Evolutionary conservation across 2,888 invertebrate species (phyloP), one percentile per base, ranked within the genome.

Genomic region (Acrobasis repandana): DNA sequence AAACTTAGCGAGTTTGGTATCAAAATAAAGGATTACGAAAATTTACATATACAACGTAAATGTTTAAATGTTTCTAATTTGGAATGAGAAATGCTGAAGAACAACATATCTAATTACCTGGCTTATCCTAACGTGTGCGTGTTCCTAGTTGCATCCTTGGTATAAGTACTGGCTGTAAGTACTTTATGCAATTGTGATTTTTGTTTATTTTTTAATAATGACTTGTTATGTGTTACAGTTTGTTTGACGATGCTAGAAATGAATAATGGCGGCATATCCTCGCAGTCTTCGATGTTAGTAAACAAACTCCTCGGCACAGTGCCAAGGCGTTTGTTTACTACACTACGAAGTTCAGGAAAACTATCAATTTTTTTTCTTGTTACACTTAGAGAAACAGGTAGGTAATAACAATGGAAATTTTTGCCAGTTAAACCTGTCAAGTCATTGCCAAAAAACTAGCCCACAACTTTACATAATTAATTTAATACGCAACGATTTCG

Each of bases 281-380:
- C 59, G 56, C 57, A 64, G 62, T 60, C 67, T 70, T 70, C 69
- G 77, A 77, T 82, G 77, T 83, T 82, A 78, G 79, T 81, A 80
- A 83, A 83, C 78, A 81, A 74, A 73, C 66, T 61, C 67, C 38
- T 60, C 14, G 65, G 75, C 73, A 72, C 61, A 48, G 63, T 63
- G 68, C 68, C 73, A 70, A 61, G 33, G 33, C 48, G 15, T n/a
- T n/a, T n/a, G n/a, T n/a, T n/a, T n/a, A n/a, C n/a, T n/a, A 57
- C 14, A 43, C 43, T 43, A 43, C 43, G 43, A n/a, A 43, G 43
- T 43, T 43, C n/a, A n/a, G 43, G 4, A 43, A 43, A 43, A 6
- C 38, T 6, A 38, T 38, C 2, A 43, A 43, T 14, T n/a, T 43
- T 14, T 14, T 10, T 14, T 6, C 0, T 43, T 3, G 2, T 11